These are phyloP conservation scores for Porites evermanni DNA, from an alignment of 92 coral and sea anemone genomes.

Conservation along the genomic window DNA sequence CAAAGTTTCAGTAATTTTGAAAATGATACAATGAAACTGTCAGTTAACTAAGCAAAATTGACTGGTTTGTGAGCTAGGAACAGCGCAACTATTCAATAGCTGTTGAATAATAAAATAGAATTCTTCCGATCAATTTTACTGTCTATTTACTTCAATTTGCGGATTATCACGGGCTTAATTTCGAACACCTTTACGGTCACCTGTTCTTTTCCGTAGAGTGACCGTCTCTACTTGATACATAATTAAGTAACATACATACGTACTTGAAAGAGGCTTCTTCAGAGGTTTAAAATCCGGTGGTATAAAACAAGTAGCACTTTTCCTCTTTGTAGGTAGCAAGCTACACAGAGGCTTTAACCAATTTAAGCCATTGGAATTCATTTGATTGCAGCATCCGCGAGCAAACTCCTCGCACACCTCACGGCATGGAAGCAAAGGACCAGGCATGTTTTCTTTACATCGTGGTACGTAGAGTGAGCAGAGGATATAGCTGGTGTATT, in stretches of 20 bases:
- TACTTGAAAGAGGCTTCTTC: neutral
- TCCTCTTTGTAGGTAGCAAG: constrained; percentile 23
- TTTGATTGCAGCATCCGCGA: constrained; percentile 35
- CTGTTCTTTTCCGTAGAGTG: no score
- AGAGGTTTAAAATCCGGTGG: constrained; percentile 39
- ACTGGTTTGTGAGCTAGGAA: no score
- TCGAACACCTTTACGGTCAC: no score
- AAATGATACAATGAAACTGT: no score
- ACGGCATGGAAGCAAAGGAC: constrained; percentile 61
- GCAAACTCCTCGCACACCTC: constrained; percentile 62
- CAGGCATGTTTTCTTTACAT: constrained; percentile 27
- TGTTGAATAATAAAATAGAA: no score
- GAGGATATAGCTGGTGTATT: constrained; percentile 33
- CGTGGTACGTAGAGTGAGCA: constrained; percentile 62
- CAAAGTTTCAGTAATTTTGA: no score
- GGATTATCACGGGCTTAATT: no score
- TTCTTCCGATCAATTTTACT: no score
- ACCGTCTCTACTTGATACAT: no score
- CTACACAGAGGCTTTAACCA: constrained; percentile 63
- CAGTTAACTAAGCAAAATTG: no score
- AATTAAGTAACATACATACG: neutral
- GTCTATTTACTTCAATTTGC: no score
- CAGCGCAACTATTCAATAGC: no score
- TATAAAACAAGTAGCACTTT: constrained; percentile 34
- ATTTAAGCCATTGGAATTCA: constrained; percentile 37